These are phyloP conservation scores for Melanotaenia trifasciata DNA, from an alignment of 2,797 vertebrate species.

Conservation along the genomic window DNA sequence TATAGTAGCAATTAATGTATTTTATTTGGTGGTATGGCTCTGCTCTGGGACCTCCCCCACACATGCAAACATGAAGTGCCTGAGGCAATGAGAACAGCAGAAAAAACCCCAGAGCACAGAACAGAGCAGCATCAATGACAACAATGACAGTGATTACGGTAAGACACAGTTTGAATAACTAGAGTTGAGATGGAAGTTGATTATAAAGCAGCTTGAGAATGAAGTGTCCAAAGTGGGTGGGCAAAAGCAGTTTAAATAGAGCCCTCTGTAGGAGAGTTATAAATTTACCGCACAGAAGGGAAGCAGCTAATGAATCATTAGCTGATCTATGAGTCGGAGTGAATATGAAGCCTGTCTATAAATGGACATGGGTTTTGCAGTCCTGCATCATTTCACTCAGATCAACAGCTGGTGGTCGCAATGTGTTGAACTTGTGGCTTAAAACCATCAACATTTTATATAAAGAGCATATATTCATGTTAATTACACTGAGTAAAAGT, in stretches of 20 bases:
- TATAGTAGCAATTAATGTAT: background rate
- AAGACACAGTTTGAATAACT: conserved; percentile 7
- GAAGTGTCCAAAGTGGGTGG: background rate
- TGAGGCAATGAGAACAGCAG: background rate
- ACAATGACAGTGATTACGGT: background rate
- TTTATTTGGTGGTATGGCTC: background rate
- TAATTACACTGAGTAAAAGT: background rate
- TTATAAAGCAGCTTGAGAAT: background rate
- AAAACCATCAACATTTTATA: too few relatives aligned
- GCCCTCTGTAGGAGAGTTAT: background rate
- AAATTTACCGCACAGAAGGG: background rate
- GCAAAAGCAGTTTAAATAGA: background rate
- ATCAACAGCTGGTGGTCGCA: background rate
- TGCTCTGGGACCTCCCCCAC: background rate
- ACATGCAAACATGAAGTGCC: background rate
- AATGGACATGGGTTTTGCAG: background rate
- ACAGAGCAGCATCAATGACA: background rate
- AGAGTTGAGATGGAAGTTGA: background rate
- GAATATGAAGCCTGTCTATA: background rate
- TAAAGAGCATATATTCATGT: background rate
- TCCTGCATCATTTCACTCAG: background rate
- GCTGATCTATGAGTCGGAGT: background rate
- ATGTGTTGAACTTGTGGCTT: background rate
- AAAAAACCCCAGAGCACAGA: background rate
- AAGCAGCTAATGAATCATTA: background rate